Conservation (phyloP, 1,140 invertebrate species). For the Drosophila equinoxialis region DNA sequence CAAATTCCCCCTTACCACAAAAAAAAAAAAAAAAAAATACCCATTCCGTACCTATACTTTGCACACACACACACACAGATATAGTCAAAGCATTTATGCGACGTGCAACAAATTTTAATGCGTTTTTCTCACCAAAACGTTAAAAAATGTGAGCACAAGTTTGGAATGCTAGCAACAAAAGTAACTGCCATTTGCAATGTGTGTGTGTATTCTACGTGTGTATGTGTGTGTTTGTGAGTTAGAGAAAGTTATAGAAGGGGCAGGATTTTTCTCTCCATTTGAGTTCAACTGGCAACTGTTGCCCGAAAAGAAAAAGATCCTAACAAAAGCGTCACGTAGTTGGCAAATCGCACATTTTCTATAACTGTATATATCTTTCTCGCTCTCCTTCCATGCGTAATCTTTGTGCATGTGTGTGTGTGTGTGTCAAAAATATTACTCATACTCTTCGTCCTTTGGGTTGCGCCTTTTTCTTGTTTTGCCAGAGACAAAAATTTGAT, state of each 20-base stretch:
- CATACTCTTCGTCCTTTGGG: conserved; percentile 38
- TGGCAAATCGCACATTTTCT: conserved; percentile 77
- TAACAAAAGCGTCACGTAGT: conserved; percentile 76
- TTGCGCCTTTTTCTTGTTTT: conserved; percentile 46
- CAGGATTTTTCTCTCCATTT: conserved; percentile 24
- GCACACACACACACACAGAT: conserved; percentile 30
- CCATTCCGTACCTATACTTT: conserved; percentile 2
- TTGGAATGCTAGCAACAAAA: conserved; percentile 69
- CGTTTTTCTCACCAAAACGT: conserved; percentile 77
- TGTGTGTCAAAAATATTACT: conserved; percentile 60
- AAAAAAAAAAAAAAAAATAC: neutral
- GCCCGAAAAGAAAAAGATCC: conserved; percentile 61
- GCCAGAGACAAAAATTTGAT: conserved; percentile 64
- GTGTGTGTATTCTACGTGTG: conserved; percentile 6
- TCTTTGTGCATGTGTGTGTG: conserved; percentile 37
- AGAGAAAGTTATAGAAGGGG: conserved; percentile 6
- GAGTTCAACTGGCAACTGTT: conserved; percentile 73
- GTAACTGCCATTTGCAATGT: conserved; percentile 68
- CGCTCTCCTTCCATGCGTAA: conserved; percentile 29
- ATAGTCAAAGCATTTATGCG: conserved; percentile 72
- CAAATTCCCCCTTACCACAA: neutral
- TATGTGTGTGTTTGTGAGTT: conserved; percentile 28
- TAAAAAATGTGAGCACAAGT: conserved; percentile 81
- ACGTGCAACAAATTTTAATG: conserved; percentile 81
- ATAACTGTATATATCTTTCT: conserved; percentile 33